Base-by-base conservation (phyloP, 2,888 invertebrate genomes). In the Desoria tigrina region DNA sequence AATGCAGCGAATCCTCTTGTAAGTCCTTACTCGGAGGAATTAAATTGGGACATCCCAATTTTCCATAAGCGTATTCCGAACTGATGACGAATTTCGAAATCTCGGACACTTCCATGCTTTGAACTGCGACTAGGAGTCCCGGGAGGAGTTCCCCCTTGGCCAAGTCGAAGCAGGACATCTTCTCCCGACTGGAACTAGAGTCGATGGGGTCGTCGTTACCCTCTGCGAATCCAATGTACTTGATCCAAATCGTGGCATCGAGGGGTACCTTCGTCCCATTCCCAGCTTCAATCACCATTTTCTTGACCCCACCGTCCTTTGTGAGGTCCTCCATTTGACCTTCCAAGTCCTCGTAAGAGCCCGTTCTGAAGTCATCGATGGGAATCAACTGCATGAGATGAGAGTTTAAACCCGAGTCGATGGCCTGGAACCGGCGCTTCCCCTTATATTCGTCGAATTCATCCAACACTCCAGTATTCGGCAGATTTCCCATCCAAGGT, bases 131-230 rank as follows among this genome's bases (percentile, higher is more conserved):
- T 18, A 32, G 32, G 14, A 39, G 21, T 18, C 39, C 57, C 16
- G 28, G 42, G 23, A 57, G 14, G 7, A 57, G 18, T 9, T 26
- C 42, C 16, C 57, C 57, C 2, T 9, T 42, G 2, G 6, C 39
- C n/a, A 57, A 23, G n/a, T 57, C 37, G 24, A 27, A 42, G 23
- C 4, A 6, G 14, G 14, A 21, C 23, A 42, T 18, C 21, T 16
- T 18, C 23, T 57, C 42, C 9, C 32, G n/a, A 37, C 23, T 56
- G 1, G 21, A 21, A 6, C 11, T 18, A 4, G 37, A 39, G 57
- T 57, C 57, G 9, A 57, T 57, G 2, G 57, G 57, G 3, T 57
- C 57, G 14, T 57, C 57, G 14, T 37, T 42, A 14, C 37, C 42
- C 39, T 57, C 57, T 1, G 18, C n/a, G 16, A 57, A 23, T 11